Evolutionary conservation across 2,113 vertebrate species (phyloP).

Genomic region (Pogonocichla stellata): DNA sequence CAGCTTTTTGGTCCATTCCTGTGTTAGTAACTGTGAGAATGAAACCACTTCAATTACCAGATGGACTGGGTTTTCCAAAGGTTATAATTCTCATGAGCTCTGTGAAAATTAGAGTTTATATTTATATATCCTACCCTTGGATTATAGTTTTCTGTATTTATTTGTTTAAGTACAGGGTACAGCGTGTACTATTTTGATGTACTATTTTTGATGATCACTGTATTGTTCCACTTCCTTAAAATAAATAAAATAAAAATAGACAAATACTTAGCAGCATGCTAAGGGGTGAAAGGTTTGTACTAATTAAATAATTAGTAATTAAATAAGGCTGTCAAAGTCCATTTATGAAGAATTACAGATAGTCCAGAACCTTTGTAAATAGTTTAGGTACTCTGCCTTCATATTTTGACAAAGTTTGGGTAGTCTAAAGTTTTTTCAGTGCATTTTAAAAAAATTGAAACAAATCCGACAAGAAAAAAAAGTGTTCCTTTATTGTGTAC

Average conservation of each 20-base stretch:
- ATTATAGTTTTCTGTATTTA: constrained; percentile 44
- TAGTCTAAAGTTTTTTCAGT: background rate
- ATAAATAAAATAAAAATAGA: constrained; percentile 57
- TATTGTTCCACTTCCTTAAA: constrained; percentile 61
- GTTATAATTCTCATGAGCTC: constrained; percentile 25
- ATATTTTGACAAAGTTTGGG: background rate
- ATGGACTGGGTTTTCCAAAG: background rate
- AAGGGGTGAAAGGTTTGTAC: background rate
- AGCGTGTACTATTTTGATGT: constrained; percentile 33
- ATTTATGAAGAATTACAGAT: background rate
- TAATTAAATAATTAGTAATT: constrained; percentile 22
- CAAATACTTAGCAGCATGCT: background rate
- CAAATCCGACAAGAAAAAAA: background rate
- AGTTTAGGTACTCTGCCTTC: background rate
- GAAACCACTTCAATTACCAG: background rate
- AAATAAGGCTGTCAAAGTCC: background rate
- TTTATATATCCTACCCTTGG: constrained; percentile 19
- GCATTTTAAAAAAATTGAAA: background rate
- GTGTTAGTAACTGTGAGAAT: background rate
- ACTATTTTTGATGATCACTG: constrained; percentile 25
- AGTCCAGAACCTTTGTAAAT: background rate
- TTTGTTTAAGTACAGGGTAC: constrained; percentile 47
- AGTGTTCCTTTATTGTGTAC: background rate
- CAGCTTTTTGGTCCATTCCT: background rate
- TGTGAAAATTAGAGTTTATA: constrained; percentile 2